phyloP scores from a whole-genome alignment of 2,113 vertebrate genomes.

The Tautogolabrus adspersus region DNA sequence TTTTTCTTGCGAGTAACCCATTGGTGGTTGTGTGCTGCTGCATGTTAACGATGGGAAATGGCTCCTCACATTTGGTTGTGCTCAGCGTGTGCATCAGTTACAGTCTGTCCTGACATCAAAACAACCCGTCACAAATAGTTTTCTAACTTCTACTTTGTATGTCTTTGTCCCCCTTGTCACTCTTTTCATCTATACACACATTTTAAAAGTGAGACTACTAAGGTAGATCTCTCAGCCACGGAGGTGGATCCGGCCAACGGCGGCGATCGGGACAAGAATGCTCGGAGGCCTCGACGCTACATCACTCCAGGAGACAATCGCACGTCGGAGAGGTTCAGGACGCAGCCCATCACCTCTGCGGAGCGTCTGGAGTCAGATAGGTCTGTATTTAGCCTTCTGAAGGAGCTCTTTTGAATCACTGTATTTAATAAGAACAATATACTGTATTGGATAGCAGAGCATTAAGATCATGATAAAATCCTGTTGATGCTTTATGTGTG shows the following conservation, averaged over 20 bases:
- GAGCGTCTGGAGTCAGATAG: conserved; percentile 96
- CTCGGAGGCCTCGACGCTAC: conserved; percentile 93
- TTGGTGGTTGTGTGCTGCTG: conserved; percentile 36
- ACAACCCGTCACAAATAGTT: too few relatives aligned
- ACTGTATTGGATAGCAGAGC: neutral
- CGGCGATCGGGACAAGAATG: conserved; percentile 85
- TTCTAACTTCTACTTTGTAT: conserved; percentile 19
- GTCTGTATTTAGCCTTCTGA: conserved; percentile 70
- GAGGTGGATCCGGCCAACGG: conserved; percentile 82
- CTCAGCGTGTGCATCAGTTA: conserved; percentile 26
- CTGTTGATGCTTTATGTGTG: conserved; percentile 31
- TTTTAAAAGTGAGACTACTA: conserved; percentile 85
- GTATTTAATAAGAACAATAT: neutral
- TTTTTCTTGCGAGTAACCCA: neutral
- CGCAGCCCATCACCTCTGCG: conserved; percentile 97
- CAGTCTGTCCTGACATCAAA: neutral
- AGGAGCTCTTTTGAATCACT: neutral
- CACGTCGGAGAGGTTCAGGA: conserved; percentile 96
- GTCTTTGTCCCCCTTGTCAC: conserved; percentile 33
- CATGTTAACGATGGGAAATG: conserved; percentile 45
- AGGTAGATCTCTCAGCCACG: conserved; percentile 65
- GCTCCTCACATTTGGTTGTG: conserved; percentile 14
- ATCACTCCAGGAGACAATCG: conserved; percentile 95
- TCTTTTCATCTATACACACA: conserved; percentile 47
- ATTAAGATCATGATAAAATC: neutral